Conservation (phyloP, 2,113 vertebrate species). For the Austrofundulus limnaeus region DNA sequence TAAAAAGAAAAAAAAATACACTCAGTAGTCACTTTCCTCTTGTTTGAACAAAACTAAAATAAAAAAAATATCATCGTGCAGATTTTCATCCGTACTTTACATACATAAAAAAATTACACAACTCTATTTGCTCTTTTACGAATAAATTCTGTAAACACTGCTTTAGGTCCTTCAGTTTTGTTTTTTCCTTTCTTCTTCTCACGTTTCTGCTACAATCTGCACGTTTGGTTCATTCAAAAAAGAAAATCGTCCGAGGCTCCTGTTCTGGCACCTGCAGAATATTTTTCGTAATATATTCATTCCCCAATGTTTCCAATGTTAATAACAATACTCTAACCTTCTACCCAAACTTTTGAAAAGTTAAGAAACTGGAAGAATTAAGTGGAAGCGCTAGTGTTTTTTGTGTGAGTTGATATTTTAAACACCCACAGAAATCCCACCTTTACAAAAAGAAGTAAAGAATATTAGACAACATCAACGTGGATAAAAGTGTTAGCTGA, state of each 20-base stretch:
- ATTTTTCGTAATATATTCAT: slow-evolving; percentile 17
- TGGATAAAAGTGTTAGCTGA: slow-evolving; percentile 31
- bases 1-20: slow-evolving; percentile 4
- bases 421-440: slow-evolving; percentile 22
- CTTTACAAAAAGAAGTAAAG: slow-evolving; percentile 2
- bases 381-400: slow-evolving; percentile 72
- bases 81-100: slow-evolving; percentile 70
- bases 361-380: slow-evolving; percentile 47
- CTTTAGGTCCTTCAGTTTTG: slow-evolving; percentile 58
- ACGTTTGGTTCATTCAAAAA: slow-evolving; percentile 24
- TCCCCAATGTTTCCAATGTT: slow-evolving; percentile 7
- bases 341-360: slow-evolving; percentile 42
- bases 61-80: slow-evolving; percentile 50
- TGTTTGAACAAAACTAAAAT: slow-evolving; percentile 32
- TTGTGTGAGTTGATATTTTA: slow-evolving; percentile 26
- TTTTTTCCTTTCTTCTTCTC: slow-evolving; percentile 22
- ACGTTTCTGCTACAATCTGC: slow-evolving; percentile 49
- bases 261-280: slow-evolving; percentile 47
- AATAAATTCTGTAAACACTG: slow-evolving; percentile 78
- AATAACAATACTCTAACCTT: slow-evolving; percentile 6
- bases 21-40: slow-evolving; percentile 67
- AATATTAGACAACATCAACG: slow-evolving; percentile 25
- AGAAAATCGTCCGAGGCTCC: slow-evolving; percentile 34
- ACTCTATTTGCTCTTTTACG: slow-evolving; percentile 53
- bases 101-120: slow-evolving; percentile 80